Evolutionary conservation across 2,113 vertebrate genomes (phyloP).

Genomic region (Archocentrus centrarchus): DNA sequence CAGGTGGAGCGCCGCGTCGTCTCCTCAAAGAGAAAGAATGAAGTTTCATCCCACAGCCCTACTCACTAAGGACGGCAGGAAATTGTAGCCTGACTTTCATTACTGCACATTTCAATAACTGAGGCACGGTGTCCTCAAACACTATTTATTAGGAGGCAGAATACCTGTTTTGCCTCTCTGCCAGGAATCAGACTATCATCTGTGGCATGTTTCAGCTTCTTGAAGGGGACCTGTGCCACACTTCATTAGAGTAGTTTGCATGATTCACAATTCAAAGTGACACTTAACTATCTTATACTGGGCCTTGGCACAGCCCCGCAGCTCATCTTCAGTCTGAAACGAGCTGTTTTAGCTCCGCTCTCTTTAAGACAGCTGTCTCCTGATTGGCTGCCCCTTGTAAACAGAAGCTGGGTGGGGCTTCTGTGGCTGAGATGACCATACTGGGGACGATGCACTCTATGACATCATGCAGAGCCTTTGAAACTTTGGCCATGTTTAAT

Average conservation of each 20-base stretch:
- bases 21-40: conserved; percentile 10
- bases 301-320: not conserved
- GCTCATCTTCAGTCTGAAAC: not conserved
- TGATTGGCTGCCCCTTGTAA: not conserved
- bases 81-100: conserved; percentile 14
- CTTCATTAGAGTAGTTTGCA: not conserved
- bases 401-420: not conserved
- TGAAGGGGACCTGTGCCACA: not conserved
- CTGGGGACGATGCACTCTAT: not conserved
- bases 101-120: not conserved
- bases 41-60: not conserved
- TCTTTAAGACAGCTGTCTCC: not conserved
- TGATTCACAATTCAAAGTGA: not conserved
- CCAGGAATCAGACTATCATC: not conserved
- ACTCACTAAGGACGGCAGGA: conserved; percentile 22
- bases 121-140: not conserved
- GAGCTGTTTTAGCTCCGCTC: fast-evolving
- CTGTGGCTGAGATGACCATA: not conserved
- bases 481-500: too few relatives aligned
- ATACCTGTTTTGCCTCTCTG: not conserved
- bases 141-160: not conserved
- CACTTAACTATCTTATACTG: not conserved
- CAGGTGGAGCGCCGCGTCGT: conserved; percentile 29
- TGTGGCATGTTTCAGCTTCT: not conserved
- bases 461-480: not conserved